phyloP scores from a whole-genome alignment of 2,113 vertebrate genomes.

The Naja naja region DNA sequence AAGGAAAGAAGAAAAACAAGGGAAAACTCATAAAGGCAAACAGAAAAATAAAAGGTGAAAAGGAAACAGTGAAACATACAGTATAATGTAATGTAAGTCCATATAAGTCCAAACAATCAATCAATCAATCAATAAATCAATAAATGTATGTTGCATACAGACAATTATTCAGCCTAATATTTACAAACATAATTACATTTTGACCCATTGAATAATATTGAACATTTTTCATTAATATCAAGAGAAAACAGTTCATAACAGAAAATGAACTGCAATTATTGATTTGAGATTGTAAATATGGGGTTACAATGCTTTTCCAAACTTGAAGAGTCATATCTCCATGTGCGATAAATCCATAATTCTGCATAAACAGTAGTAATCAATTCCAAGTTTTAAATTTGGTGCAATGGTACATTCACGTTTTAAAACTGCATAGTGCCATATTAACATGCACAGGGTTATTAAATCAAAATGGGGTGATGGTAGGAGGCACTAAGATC shows the following conservation, averaged over 20 bases:
- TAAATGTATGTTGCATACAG: not conserved
- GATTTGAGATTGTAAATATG: not conserved
- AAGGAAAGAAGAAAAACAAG: not conserved
- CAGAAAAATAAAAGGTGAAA: not conserved
- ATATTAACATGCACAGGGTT: not conserved
- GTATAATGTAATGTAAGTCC: too few species aligned
- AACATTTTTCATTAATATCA: not conserved
- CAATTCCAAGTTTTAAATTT: not conserved
- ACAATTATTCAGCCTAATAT: not conserved
- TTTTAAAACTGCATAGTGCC: not conserved
- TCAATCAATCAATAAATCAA: too few species aligned
- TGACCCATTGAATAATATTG: not conserved
- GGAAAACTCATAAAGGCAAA: not conserved
- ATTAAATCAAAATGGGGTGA: not conserved
- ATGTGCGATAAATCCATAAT: not conserved
- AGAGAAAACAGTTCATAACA: not conserved
- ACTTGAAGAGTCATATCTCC: not conserved
- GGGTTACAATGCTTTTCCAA: not conserved
- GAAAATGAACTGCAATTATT: not conserved
- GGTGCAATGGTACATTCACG: not conserved
- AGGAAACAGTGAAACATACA: too few species aligned
- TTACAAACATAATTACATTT: not conserved
- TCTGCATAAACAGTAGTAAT: not conserved
- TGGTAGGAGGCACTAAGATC: not conserved
- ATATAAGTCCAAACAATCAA: too few species aligned